A percentile compares a stretch with the other conserved stretches of the same genome.
phyloP scores from a whole-genome alignment of 2,113 vertebrate species.

The Phaethornis superciliosus region DNA sequence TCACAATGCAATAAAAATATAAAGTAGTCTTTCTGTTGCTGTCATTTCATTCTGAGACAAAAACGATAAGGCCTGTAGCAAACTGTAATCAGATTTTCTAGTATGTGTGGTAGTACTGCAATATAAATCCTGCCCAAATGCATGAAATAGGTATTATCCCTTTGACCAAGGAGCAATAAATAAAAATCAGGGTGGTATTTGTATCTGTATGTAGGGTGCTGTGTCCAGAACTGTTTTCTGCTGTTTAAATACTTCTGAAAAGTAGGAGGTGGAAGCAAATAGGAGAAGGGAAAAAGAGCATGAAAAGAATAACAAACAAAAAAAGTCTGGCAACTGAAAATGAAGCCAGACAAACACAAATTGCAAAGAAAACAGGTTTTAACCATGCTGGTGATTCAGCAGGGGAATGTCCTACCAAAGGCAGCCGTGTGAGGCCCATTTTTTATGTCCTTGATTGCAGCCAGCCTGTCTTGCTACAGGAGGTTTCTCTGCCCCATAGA shows the following conservation, averaged over 20 bases:
- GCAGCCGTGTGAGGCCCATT: background rate
- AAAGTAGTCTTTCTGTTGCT: background rate
- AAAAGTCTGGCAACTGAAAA: background rate
- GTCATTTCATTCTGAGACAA: background rate
- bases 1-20: background rate
- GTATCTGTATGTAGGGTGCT: background rate
- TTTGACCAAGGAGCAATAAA: background rate
- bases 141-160: background rate
- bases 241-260: background rate
- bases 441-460: background rate
- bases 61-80: background rate
- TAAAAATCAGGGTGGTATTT: background rate
- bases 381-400: background rate
- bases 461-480: background rate
- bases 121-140: background rate
- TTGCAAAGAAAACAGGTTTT: constrained; percentile 23
- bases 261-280: background rate
- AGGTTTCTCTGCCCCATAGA: background rate
- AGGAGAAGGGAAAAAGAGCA: background rate
- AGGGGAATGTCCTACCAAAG: background rate
- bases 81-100: background rate
- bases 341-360: background rate
- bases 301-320: background rate
- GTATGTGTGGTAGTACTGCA: rapidly evolving
- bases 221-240: background rate